Base-by-base conservation (phyloP, 2,888 invertebrate species). In the Anoplius nigerrimus region DNA sequence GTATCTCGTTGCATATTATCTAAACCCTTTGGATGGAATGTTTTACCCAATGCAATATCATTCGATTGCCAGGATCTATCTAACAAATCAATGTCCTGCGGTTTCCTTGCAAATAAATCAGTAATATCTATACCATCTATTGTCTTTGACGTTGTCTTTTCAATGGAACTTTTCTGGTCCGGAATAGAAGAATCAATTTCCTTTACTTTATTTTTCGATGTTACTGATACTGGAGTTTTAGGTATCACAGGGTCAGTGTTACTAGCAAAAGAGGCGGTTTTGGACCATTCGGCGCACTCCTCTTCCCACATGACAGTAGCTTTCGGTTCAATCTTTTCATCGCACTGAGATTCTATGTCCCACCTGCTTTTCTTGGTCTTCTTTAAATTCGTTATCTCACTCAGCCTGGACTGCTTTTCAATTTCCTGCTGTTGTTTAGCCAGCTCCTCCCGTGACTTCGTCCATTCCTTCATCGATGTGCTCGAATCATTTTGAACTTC, bases 311-410 rank as follows among this genome's bases (percentile, higher is more conserved):
- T 75, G 18, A 79, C 75, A 13, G 78, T 64, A 45, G 64, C 76
- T 62, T 86, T 86, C 13, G 78, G 70, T 3, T 82, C 80, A 11
- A 59, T 34, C n/a, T 82, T 82, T 0, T 83, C 84, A 0, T 82
- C 84, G 0, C 68, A 66, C 1, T 85, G 84, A 6, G 72, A 80
- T 8, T 79, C 84, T 5, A 86, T 85, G 51, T 87, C 87, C 87
- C 88, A 87, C 4, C 87, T 82, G 71, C 85, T 87, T 67, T 84
- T 84, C 62, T 79, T 82, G 51, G 46, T 62, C 52, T 72, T 79
- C 62, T 72, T 81, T 27, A 27, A 48, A 20, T 46, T 16, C 13
- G 56, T 24, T 5, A 43, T 11, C 45, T 72, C 71, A 8, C 63
- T 53, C 18, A 72, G 58, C 8, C 24, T 66, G 20, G 51, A 42